Base-by-base conservation (phyloP, 2,888 invertebrate genomes). In the Lymantria dispar region DNA sequence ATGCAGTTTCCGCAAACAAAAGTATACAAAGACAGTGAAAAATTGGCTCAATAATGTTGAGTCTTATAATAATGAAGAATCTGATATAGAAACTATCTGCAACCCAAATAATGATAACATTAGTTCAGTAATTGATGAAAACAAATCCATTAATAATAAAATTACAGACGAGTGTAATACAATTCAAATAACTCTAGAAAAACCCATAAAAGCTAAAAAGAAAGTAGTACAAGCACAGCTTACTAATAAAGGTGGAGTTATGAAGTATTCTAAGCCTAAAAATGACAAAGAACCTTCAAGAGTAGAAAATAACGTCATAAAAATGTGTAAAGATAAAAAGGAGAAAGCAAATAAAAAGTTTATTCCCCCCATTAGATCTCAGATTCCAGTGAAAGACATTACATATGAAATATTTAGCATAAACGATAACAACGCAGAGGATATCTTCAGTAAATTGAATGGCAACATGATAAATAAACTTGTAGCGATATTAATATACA, bases 191-290 rank as follows among this genome's bases (percentile, higher is more conserved):
- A 15, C 43, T 36, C 43, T 47, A n/a, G 54, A 60, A 12, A 64
- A 53, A 48, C 33, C 39, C 3, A 56, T 60, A 29, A 61, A 57
- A 36, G 62, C 51, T 42, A 36, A 38, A 1, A 78, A 76, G 43
- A 85, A 77, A 64, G 63, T 71, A 5, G 55, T 88, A 12, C 90
- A 90, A 73, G 64, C 89, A 3, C 76, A 76, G 56, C 60, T 90
- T 45, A 72, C 78, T 1, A 88, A 90, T 50, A 86, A 81, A 68
- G 78, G 71, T 52, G 89, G 89, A 1, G 57, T 82, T 29, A 87
- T 90, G 88, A 90, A 89, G 61, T 90, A 72, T 54, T 58, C 60
- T 15, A 86, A 79, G 53, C 85, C 87, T 7, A 70, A 72, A 60
- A 36, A 51, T 33, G 47, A 46, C 15, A 12, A 36, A 14, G 41